These are phyloP conservation scores for Agrochola litura DNA, from an alignment of 2,888 invertebrate species.

Conservation along the genomic window DNA sequence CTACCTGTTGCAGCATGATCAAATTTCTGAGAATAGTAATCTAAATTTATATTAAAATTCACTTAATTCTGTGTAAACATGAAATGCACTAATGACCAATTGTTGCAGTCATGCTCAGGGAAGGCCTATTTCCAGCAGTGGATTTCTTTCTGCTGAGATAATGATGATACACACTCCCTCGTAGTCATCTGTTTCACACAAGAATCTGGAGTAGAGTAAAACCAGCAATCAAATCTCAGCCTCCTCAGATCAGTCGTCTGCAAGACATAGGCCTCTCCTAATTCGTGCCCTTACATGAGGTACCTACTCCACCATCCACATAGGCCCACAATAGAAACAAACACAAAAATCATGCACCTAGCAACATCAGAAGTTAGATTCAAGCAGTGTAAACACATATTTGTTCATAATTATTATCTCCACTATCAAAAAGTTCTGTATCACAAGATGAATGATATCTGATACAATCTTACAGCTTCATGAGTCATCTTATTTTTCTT, in stretches of 20 bases:
- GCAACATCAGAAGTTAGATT: slow-evolving; percentile 7
- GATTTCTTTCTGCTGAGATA: not conserved
- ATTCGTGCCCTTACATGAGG: not conserved
- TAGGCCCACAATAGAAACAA: not conserved
- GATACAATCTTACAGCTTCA: slow-evolving; percentile 36
- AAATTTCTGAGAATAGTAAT: slow-evolving; percentile 18
- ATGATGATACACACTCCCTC: not conserved
- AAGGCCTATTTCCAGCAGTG: not conserved
- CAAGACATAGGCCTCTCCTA: not conserved
- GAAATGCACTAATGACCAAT: slow-evolving; percentile 7
- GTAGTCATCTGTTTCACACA: not conserved
- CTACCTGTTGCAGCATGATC: slow-evolving; percentile 49
- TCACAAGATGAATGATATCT: slow-evolving; percentile 43
- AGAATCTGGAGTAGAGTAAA: not conserved
- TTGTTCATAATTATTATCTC: slow-evolving; percentile 36
- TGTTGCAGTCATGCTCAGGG: not conserved
- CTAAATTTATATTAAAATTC: slow-evolving; percentile 1
- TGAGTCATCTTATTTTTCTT: slow-evolving; percentile 20
- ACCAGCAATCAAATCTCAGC: not conserved
- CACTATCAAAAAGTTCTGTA: slow-evolving; percentile 38
- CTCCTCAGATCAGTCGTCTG: not conserved
- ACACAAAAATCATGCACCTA: not conserved
- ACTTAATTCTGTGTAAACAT: slow-evolving; percentile 13
- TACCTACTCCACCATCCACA: not conserved
- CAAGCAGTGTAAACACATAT: slow-evolving; percentile 28